Evolutionary conservation across 2,888 invertebrate species (phyloP), one percentile per base, ranked within the genome.

Genomic region (Ophion obscuratus): DNA sequence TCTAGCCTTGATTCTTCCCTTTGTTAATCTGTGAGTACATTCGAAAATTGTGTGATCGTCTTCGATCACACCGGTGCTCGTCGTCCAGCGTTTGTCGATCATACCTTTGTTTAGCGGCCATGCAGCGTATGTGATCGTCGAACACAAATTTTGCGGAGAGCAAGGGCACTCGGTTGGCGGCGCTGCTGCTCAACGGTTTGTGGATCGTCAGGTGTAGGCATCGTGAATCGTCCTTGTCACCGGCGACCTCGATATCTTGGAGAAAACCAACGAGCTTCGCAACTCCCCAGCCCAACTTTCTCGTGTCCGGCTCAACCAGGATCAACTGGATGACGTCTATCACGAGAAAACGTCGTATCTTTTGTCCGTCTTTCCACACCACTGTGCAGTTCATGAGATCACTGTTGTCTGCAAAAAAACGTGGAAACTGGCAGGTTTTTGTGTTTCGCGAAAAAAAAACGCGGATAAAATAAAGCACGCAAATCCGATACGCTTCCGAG

Each of bases 51-150:
- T 24, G 27, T 14, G 7, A 57, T 57, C 36, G 17, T 47, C 1
- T 59, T 68, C 0, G 40, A 40, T 40, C 9, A 0, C n/a, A 0
- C 6, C 5, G 40, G 17, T 53, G 53, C 3, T 53, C 53, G 14
- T 53, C 14, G 3, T 14, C 14, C 53, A 2, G 14, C 11, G 3
- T 53, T 53, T 11, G 53, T 53, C 27, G 20, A n/a, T n/a, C 10
- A 24, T 93, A 97, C 97, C 97, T 98, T 94, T 99, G 99, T 92
- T 99, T 99, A 36, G 99, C 99, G 24, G 99, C 99, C 99, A 99
- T 99, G 92, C 99, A 99, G 47, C 99, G 96, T 89, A 99, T 99
- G 93, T 99, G 99, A 95, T 99, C 99, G 93, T 99, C 99, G 93
- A 99, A 99, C 85, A 99, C 96, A 94, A 99, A 99, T 94, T 97